Percentiles rank a stretch among this genome's conserved stretches.
phyloP scores from a whole-genome alignment of 2,797 vertebrate species.

The Vultur gryphus region DNA sequence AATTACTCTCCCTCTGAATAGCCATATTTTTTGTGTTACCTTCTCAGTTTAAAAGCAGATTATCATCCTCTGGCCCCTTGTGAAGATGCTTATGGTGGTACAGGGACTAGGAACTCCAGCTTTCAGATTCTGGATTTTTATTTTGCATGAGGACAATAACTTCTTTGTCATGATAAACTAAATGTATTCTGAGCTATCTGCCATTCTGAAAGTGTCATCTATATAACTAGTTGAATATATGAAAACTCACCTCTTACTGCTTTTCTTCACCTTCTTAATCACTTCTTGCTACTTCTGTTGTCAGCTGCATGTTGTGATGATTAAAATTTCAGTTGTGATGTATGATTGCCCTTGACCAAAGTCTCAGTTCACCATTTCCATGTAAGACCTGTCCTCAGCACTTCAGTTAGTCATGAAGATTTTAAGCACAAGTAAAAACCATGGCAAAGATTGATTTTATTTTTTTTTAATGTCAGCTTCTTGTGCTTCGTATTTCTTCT shows the following conservation, averaged over 20 bases:
- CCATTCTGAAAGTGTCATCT: not conserved
- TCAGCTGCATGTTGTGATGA: not conserved
- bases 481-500: not conserved
- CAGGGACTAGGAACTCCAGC: not conserved
- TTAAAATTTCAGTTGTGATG: not conserved
- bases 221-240: not conserved
- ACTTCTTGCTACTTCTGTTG: not conserved
- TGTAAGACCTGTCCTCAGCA: not conserved
- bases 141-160: not conserved
- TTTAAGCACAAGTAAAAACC: not conserved
- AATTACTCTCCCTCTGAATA: not conserved
- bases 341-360: not conserved
- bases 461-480: not conserved
- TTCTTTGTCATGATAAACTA: not conserved
- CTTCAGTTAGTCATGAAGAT: not conserved
- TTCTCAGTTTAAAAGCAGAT: not conserved
- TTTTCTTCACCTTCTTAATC: not conserved
- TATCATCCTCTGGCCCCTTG: not conserved
- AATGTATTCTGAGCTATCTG: not conserved
- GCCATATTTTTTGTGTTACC: not conserved
- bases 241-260: not conserved
- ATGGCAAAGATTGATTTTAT: not conserved
- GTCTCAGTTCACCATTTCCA: not conserved
- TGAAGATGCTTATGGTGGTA: not conserved
- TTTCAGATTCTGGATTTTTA: not conserved